Evolutionary conservation across 2,888 invertebrate species (phyloP), one percentile per base, ranked within the genome.

Genomic region (Noctuana brunneofusca): DNA sequence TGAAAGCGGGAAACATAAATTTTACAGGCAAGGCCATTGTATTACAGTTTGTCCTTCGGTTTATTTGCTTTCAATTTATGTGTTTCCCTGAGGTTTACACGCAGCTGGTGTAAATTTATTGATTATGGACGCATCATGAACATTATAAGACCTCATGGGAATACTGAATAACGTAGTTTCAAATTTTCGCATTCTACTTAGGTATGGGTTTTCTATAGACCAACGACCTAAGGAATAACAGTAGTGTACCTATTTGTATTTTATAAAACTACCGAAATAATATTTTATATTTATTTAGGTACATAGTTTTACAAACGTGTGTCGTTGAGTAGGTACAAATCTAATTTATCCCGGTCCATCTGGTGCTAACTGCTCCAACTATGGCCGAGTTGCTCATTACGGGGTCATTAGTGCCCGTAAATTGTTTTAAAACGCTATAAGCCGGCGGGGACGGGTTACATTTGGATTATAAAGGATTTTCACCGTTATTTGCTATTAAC

Each of bases 391-490:
- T 54, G 48, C 55, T 48, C 56, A 58, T 64, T 70, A 64, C 63
- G 60, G 66, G 49, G 68, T 71, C 74, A 75, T 79, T 75, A 75
- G 69, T 62, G 72, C 68, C 65, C 66, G 73, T 72, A 76, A 80
- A 80, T 80, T 72, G 75, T 71, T 77, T 74, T 74, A 72, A 76
- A 78, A 76, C 72, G 71, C 72, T 76, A 78, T 77, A 78, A 76
- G 72, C 74, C 66, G 65, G 60, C 53, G 20, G 43, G 18, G 38
- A 58, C 50, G 24, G 58, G 41, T 43, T 63, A 56, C 43, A 43
- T 56, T 24, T 56, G 56, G 67, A 65, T 48, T 68, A 59, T 66
- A 65, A 64, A 63, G 70, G 68, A 68, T 67, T 66, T 64, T 64
- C 59, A 63, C 55, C 57, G 66, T 65, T 71, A 68, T 74, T 68